These are phyloP conservation scores for Noctua comes DNA, from an alignment of 2,888 invertebrate species.

Conservation along the genomic window DNA sequence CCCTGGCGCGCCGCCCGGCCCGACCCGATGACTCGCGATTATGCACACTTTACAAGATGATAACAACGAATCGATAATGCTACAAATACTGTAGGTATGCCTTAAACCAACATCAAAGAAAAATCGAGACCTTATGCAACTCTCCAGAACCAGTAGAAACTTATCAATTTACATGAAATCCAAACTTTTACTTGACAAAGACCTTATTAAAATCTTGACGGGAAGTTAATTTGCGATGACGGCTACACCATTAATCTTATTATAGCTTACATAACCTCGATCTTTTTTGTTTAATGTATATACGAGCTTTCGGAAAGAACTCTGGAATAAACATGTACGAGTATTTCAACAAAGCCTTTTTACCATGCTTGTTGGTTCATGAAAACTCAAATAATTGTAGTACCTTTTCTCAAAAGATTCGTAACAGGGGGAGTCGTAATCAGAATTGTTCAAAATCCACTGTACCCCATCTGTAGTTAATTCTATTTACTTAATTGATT, in stretches of 20 bases:
- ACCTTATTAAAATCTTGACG: slow-evolving; percentile 86
- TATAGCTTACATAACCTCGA: slow-evolving; percentile 71
- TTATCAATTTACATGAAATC: slow-evolving; percentile 83
- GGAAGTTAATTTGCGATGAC: slow-evolving; percentile 85
- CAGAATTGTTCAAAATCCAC: slow-evolving; percentile 69
- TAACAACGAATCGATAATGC: slow-evolving; percentile 25
- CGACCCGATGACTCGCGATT: slow-evolving; percentile 45
- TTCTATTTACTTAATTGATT: slow-evolving; percentile 82
- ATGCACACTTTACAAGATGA: slow-evolving; percentile 39
- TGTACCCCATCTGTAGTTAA: slow-evolving; percentile 75
- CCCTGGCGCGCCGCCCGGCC: slow-evolving; percentile 36
- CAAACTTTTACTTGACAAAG: slow-evolving; percentile 81
- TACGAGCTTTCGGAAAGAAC: slow-evolving; percentile 68
- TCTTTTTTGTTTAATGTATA: slow-evolving; percentile 67
- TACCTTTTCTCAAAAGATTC: slow-evolving; percentile 60
- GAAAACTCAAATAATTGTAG: slow-evolving; percentile 43
- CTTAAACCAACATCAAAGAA: slow-evolving; percentile 11
- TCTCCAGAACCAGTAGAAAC: slow-evolving; percentile 67
- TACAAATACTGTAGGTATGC: slow-evolving; percentile 25
- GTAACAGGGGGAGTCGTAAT: slow-evolving; percentile 56
- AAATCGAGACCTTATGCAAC: slow-evolving; percentile 5
- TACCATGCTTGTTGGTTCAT: slow-evolving; percentile 2
- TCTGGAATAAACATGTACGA: slow-evolving; percentile 65
- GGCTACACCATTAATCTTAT: slow-evolving; percentile 86
- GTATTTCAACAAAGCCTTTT: slow-evolving; percentile 26